These are phyloP conservation scores for Phengaris alcon DNA, from an alignment of 2,888 invertebrate genomes.

Conservation along the genomic window DNA sequence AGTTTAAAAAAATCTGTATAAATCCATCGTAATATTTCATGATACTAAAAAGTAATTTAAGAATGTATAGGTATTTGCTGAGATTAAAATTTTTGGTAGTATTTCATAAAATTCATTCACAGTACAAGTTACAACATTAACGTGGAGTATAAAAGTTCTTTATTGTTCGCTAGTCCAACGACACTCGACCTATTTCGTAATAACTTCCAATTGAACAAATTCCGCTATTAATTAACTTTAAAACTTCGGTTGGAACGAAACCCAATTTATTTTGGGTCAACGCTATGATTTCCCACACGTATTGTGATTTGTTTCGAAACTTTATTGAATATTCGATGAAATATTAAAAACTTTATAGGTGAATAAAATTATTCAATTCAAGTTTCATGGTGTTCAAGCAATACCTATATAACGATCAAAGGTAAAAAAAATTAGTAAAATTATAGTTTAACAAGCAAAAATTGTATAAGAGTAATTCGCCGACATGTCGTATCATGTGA, in stretches of 20 bases:
- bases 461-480: too few species aligned
- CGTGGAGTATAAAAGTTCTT: not conserved
- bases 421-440: too few species aligned
- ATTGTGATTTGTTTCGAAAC: constrained; percentile 50
- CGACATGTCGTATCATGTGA: too few species aligned
- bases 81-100: not conserved
- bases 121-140: constrained; percentile 6
- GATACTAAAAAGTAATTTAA: too few species aligned
- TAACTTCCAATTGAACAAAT: constrained; percentile 25
- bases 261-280: constrained; percentile 64
- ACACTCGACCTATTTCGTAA: constrained; percentile 14
- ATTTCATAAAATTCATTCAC: not conserved
- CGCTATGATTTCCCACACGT: constrained; percentile 63
- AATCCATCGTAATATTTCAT: too few species aligned
- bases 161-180: not conserved
- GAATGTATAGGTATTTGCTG: not conserved
- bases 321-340: constrained; percentile 40
- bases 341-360: constrained; percentile 29
- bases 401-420: too few species aligned
- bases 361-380: not conserved
- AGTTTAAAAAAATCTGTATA: too few species aligned
- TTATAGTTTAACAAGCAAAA: too few species aligned
- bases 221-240: constrained; percentile 52
- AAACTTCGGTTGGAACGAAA: constrained; percentile 43
- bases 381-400: not conserved